These are phyloP conservation scores for Raja brachyura DNA, from an alignment of 2,113 vertebrate species.

Conservation along the genomic window DNA sequence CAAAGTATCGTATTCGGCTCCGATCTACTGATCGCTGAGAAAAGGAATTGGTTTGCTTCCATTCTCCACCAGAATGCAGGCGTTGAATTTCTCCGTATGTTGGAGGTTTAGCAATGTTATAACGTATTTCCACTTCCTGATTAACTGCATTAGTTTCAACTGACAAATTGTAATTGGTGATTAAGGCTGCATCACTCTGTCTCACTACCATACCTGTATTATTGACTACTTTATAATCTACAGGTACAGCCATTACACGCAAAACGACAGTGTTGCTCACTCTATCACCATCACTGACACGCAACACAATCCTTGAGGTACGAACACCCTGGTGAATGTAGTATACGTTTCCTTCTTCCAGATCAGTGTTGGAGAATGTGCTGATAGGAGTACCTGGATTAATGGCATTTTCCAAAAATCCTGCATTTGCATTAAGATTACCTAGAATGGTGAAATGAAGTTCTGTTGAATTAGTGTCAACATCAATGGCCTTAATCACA, in stretches of 20 bases:
- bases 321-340: slow-evolving; percentile 68
- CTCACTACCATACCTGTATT: slow-evolving; percentile 63
- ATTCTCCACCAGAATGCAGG: slow-evolving; percentile 60
- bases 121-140: slow-evolving; percentile 62
- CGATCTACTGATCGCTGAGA: slow-evolving; percentile 68
- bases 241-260: slow-evolving; percentile 64
- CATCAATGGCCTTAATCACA: slow-evolving; percentile 65
- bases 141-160: slow-evolving; percentile 65
- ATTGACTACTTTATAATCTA: slow-evolving; percentile 67
- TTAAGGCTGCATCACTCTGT: slow-evolving; percentile 63
- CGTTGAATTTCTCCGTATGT: slow-evolving; percentile 72
- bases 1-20: slow-evolving; percentile 61
- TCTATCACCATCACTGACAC: slow-evolving; percentile 78
- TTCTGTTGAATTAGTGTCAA: slow-evolving; percentile 59
- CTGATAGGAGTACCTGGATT: slow-evolving; percentile 60
- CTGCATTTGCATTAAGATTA: slow-evolving; percentile 69
- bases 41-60: slow-evolving; percentile 67
- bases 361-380: slow-evolving; percentile 65
- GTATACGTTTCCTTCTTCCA: slow-evolving; percentile 63
- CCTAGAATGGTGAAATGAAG: slow-evolving; percentile 74
- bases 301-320: slow-evolving; percentile 77
- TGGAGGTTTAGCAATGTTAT: slow-evolving; percentile 61
- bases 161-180: slow-evolving; percentile 62
- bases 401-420: slow-evolving; percentile 70
- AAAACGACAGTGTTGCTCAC: slow-evolving; percentile 81